Percentiles rank a stretch among this genome's conserved stretches.
Conservation (phyloP, 2,113 vertebrate genomes). For the Montifringilla adamsi region DNA sequence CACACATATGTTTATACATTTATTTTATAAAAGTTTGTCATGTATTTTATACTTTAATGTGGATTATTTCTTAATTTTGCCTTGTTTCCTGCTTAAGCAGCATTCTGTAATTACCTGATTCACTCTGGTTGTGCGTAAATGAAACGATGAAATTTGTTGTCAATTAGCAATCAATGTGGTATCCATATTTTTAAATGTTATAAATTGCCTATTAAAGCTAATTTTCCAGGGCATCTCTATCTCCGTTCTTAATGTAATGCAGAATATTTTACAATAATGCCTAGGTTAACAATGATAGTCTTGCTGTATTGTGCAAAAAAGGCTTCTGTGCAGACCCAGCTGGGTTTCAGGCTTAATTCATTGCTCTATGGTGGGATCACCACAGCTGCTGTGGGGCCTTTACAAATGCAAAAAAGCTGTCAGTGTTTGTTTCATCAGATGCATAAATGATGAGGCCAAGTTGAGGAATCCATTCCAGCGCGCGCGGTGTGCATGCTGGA, state of each 20-base stretch:
- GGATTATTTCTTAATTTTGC: slow-evolving; percentile 21
- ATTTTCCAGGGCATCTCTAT: slow-evolving; percentile 75
- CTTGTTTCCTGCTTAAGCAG: neutral
- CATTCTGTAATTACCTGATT: slow-evolving; percentile 37
- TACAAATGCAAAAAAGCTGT: slow-evolving; percentile 99
- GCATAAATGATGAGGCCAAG: slow-evolving; percentile 95
- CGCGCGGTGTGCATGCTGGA: slow-evolving; percentile 75
- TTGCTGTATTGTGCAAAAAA: slow-evolving; percentile 87
- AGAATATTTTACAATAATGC: slow-evolving; percentile 80
- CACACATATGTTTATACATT: neutral
- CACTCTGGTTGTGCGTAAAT: neutral
- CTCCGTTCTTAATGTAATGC: slow-evolving; percentile 68
- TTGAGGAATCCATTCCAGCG: slow-evolving; percentile 89
- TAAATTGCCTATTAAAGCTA: slow-evolving; percentile 77
- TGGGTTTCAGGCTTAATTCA: slow-evolving; percentile 93
- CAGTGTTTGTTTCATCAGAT: slow-evolving; percentile 99
- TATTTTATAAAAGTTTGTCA: neutral
- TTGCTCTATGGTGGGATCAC: slow-evolving; percentile 93
- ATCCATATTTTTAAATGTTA: slow-evolving; percentile 58
- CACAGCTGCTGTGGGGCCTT: slow-evolving; percentile 99
- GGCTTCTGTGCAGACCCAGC: slow-evolving; percentile 94
- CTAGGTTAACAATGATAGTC: slow-evolving; percentile 86
- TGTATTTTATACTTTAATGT: neutral
- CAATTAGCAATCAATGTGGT: slow-evolving; percentile 53
- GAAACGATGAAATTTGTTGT: slow-evolving; percentile 54